Evolutionary conservation across 2,888 invertebrate species (phyloP).

Genomic region (Parelbella ahira): DNA sequence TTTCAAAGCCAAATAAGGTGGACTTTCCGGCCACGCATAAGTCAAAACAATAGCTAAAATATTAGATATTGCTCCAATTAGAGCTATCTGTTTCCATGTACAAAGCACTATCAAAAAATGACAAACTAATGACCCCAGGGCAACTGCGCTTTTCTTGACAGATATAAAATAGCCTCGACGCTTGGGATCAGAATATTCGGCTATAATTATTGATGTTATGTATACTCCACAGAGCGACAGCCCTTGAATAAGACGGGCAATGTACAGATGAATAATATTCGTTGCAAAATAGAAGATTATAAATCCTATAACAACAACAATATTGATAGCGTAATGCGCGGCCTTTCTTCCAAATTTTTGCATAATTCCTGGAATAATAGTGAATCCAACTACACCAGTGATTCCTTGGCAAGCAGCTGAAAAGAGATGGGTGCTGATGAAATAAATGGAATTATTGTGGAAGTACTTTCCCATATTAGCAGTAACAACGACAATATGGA

Average conservation of each 20-base stretch:
- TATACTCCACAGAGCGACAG: constrained; percentile 35
- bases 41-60: constrained; percentile 31
- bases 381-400: constrained; percentile 35
- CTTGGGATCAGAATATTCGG: constrained; percentile 38
- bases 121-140: constrained; percentile 35
- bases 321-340: constrained; percentile 29
- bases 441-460: not conserved
- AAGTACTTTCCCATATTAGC: not conserved
- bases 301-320: constrained; percentile 33
- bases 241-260: constrained; percentile 39
- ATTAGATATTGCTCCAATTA: constrained; percentile 27
- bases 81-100: constrained; percentile 39
- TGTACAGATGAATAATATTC: constrained; percentile 30
- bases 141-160: constrained; percentile 32
- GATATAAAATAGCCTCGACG: constrained; percentile 40
- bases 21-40: constrained; percentile 42
- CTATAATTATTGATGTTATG: constrained; percentile 34
- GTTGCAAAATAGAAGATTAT: constrained; percentile 34
- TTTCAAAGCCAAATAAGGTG: constrained; percentile 37
- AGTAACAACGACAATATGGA: too few relatives aligned
- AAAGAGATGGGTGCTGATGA: constrained; percentile 12
- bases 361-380: constrained; percentile 35
- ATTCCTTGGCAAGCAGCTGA: constrained; percentile 39
- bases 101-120: constrained; percentile 34
- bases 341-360: constrained; percentile 38